Evolutionary conservation across 2,888 invertebrate genomes (phyloP), one percentile per base, ranked within the genome.

Genomic region (Malacosoma neustria): DNA sequence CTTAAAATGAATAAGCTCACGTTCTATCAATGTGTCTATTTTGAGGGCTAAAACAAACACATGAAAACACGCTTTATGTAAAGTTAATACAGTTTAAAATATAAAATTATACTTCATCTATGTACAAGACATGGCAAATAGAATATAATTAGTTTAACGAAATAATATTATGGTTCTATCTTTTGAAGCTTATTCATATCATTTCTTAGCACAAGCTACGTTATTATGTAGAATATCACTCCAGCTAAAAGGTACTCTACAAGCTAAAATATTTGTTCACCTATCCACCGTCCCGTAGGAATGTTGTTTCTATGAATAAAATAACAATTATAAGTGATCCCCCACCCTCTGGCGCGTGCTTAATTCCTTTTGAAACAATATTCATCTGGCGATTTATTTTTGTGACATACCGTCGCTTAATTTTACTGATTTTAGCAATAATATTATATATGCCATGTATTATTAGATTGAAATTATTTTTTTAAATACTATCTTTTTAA

Each of bases 261-360:
- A 45, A 61, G 62, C 55, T 72, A 81, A 72, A 82, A 82, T 82
- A 82, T 84, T 84, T 80, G 81, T 62, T 62, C 79, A 73, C 77
- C 79, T 76, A 77, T 74, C 70, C 65, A 51, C 41, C 45, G 60
- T 68, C 80, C 74, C 74, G 43, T 40, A 66, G 81, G 82, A 75
- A 66, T 77, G 75, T 79, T 81, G 69, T 84, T 85, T 79, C 86
- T 85, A 86, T 87, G 86, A 86, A 87, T 86, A 86, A 87, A 86
- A 86, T 86, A 86, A 86, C 86, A 85, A 86, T 86, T 85, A 85
- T 84, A 84, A 82, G 82, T 85, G 81, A 79, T 81, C 77, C 66
- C 64, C 62, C 60, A 58, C 72, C 71, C 74, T 64, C 57, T 52
- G 59, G 69, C 61, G 76, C 80, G 84, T 76, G 79, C 73, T 71